Percentiles rank a stretch among this genome's conserved stretches.
Conservation (phyloP, 2,113 vertebrate genomes). For the Plectropomus leopardus region DNA sequence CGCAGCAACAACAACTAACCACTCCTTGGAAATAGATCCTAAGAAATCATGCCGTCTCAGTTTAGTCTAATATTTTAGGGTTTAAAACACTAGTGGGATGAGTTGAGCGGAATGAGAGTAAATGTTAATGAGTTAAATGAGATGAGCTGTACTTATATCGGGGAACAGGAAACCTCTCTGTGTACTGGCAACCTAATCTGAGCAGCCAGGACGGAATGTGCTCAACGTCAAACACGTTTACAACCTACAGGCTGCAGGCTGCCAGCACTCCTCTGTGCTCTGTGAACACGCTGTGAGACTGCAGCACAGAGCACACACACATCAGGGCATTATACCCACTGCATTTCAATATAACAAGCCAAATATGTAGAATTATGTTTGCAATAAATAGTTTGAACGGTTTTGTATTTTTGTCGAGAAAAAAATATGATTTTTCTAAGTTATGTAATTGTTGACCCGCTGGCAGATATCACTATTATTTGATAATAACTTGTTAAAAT, state of each 20-base stretch:
- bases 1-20: constrained; percentile 37
- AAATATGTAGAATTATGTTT: neutral
- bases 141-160: constrained; percentile 47
- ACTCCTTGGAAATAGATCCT: constrained; percentile 52
- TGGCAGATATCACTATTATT: neutral
- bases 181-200: constrained; percentile 76
- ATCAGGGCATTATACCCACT: neutral
- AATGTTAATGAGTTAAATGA: constrained; percentile 41
- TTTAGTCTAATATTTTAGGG: neutral
- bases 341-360: neutral
- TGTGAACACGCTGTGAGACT: neutral
- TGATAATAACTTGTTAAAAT: neutral
- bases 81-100: neutral
- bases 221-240: constrained; percentile 70
- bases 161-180: constrained; percentile 72
- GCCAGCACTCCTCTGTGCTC: constrained; percentile 22
- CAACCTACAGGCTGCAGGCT: constrained; percentile 39
- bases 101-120: neutral
- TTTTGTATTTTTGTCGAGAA: neutral
- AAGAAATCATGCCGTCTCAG: neutral
- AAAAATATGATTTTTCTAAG: neutral
- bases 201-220: constrained; percentile 82
- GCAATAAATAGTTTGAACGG: neutral
- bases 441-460: neutral
- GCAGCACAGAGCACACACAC: neutral